Conservation (phyloP, 1,140 invertebrate species). For the Aphaenogaster rudis region DNA sequence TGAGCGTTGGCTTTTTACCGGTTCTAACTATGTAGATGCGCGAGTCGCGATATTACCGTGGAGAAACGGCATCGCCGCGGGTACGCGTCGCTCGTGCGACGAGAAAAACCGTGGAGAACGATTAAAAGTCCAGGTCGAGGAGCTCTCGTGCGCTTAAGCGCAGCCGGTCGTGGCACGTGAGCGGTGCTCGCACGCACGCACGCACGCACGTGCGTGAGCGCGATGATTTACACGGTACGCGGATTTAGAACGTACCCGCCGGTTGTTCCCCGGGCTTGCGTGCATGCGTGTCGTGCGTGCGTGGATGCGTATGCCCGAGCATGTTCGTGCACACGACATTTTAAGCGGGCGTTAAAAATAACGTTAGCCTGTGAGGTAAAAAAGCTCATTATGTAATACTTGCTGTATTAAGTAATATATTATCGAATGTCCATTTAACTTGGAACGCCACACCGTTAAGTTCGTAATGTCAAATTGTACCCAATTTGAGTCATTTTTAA, state of each 20-base stretch:
- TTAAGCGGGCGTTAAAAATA: constrained; percentile 35
- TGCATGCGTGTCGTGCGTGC: constrained; percentile 7
- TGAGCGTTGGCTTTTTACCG: constrained; percentile 18
- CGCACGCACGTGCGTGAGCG: constrained; percentile 52
- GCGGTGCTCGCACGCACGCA: constrained; percentile 41
- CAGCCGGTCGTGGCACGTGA: constrained; percentile 57
- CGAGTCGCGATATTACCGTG: constrained; percentile 1
- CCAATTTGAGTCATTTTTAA: too few relatives aligned
- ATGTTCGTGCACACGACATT: constrained; percentile 22
- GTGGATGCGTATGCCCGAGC: neutral
- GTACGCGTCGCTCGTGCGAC: neutral
- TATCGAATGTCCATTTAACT: neutral
- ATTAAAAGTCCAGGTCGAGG: constrained; percentile 19
- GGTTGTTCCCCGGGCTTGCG: neutral
- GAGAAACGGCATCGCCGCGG: neutral
- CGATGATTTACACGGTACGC: constrained; percentile 54
- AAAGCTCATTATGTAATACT: constrained; percentile 36
- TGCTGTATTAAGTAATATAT: neutral
- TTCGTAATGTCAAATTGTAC: too few relatives aligned
- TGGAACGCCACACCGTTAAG: neutral
- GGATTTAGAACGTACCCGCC: constrained; percentile 57
- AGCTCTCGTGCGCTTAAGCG: constrained; percentile 39
- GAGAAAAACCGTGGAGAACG: constrained; percentile 41
- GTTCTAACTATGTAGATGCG: neutral
- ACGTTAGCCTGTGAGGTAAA: neutral